Base-by-base conservation (phyloP, 2,888 invertebrate genomes). In the Diachrysia chrysitis region DNA sequence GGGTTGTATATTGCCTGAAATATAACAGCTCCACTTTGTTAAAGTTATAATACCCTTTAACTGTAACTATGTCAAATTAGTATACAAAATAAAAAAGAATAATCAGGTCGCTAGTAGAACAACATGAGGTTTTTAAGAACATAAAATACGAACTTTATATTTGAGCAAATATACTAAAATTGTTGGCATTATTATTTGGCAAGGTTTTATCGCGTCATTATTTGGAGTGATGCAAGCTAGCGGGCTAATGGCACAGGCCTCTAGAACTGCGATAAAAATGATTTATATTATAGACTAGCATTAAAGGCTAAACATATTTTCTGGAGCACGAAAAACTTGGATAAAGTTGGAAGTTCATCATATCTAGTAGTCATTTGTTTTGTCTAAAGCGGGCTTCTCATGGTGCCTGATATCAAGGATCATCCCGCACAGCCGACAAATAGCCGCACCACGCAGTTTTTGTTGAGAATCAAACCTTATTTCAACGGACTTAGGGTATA, bases 111-210 rank as follows among this genome's bases (percentile, higher is more conserved):
- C 32, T 32, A 10, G 10, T 10, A 46, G 9, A 17, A 46, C 17
- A 46, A 17, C 46, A 42, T n/a, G 16, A 7, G 14, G 19, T 17
- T 10, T 6, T 17, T 0, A 17, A 48, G 10, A 19, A 48, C 9
- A 7, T 16, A 16, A 37, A 16, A 19, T 10, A 53, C 5, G 25
- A 21, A 54, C 16, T 16, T 37, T 4, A 16, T 21, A 57, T 57
- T 55, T 23, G 25, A 58, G n/a, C 21, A 63, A 58, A 54, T 55
- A 51, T 0, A 17, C 35, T 9, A n/a, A 53, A 53, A 32, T 32
- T 42, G 55, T 37, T 74, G 51, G 37, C n/a, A 51, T 63, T 42
- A 42, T 60, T 61, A 66, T 66, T 74, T 63, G 63, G 75, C 37
- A 75, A 32, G 7, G 5, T 1, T 66, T 63, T 69, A 56, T 64